These are phyloP conservation scores for zebrafish (Danio rerio) DNA, from an alignment of 2,113 vertebrate genomes.

Conservation along the genomic window GRCz12tu NC_133199.1:17355001-17355500, in stretches of 20 bases:
- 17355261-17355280: neutral
- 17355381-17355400: slow-evolving; percentile 7
- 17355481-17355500: neutral
- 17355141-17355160: no score
- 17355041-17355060: no score
- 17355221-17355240: neutral
- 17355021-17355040: no score
- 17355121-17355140: no score
- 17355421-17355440: neutral
- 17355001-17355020: no score
- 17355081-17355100: no score
- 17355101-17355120: no score
- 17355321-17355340: neutral
- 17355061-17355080: no score
- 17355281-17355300: neutral
- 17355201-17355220: neutral
- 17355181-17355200: no score
- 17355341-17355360: slow-evolving; percentile 18
- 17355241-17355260: neutral
- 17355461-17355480: neutral
- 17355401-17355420: slow-evolving; percentile 25
- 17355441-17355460: neutral
- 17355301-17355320: neutral
- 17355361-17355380: slow-evolving; percentile 30
- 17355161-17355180: no score